Base-by-base conservation (phyloP, 2,113 vertebrate species). In the Cromileptes altivelis region DNA sequence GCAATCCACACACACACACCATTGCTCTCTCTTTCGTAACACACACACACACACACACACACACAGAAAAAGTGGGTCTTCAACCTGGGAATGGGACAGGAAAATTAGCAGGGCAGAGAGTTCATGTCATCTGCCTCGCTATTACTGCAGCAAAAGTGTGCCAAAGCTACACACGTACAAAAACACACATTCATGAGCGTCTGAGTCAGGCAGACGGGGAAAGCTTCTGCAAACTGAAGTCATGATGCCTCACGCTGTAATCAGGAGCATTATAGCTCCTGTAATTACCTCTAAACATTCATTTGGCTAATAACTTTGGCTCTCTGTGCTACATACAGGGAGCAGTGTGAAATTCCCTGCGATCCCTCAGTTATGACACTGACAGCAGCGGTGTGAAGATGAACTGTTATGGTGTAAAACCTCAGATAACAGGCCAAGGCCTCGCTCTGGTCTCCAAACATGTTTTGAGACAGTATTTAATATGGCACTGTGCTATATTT, bases 211-310 rank as follows among this genome's bases (percentile, higher is more conserved):
- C 87, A 89, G 89, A 89, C 89, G 62, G 85, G 50, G 77, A 88
- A 78, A 90, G 82, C 86, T 85, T 89, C 76, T 49, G 84, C 78
- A 85, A 85, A 89, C 86, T 91, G 75, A 85, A 88, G 86, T 84
- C 88, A 80, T 57, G 79, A 86, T 86, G 85, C 69, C 70, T 89
- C 78, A 88, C 23, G 21, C 88, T 93, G 84, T 92, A 91, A 92
- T 94, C 89, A 89, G 25, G 53, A 84, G 75, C 78, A 75, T 85
- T 85, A 85, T 15, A 30, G 55, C 72, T 79, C 75, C 77, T 88
- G 67, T 89, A 92, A 93, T 93, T 90, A 91, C 77, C 78, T 88
- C 77, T 80, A 91, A 92, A 93, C 90, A 90, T 73, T 91, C 12
- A 91, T 94, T 92, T 90, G 67, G 83, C 70, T 84, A 85, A 90